These are phyloP conservation scores for Melanostoma scalare DNA, from an alignment of 2,888 invertebrate species.

Conservation along the genomic window DNA sequence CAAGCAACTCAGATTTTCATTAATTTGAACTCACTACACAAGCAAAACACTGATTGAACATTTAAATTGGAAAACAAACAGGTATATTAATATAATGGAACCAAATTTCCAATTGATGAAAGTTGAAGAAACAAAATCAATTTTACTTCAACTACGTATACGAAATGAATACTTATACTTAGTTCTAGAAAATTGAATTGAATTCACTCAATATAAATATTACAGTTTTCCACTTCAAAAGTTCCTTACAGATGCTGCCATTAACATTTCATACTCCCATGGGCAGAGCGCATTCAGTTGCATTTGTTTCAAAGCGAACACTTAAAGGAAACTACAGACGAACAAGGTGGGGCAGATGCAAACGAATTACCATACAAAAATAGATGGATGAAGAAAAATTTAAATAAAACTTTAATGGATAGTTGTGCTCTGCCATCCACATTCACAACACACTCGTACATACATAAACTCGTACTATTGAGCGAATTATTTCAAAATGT, in stretches of 20 bases:
- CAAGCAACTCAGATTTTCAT: too few species aligned
- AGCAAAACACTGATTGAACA: not conserved
- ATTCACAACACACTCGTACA: not conserved
- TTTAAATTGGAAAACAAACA: not conserved
- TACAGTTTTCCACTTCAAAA: not conserved
- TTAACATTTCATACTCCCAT: slow-evolving; percentile 3
- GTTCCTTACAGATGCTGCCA: not conserved
- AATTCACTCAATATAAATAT: slow-evolving; percentile 2
- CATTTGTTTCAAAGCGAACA: not conserved
- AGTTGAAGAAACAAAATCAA: not conserved
- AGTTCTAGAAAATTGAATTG: not conserved
- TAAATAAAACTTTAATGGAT: not conserved
- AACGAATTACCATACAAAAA: not conserved
- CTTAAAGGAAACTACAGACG: slow-evolving; percentile 4
- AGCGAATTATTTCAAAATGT: slow-evolving; percentile 11
- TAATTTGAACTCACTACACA: too few species aligned
- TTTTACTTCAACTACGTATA: not conserved
- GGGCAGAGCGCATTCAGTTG: not conserved
- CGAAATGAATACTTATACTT: not conserved
- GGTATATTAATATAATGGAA: not conserved
- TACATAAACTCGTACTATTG: not conserved
- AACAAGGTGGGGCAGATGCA: not conserved
- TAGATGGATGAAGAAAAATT: not conserved
- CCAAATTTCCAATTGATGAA: not conserved
- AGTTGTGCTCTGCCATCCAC: slow-evolving; percentile 6